phyloP scores from a whole-genome alignment of 2,797 vertebrate genomes.

The Sebastes alutus region DNA sequence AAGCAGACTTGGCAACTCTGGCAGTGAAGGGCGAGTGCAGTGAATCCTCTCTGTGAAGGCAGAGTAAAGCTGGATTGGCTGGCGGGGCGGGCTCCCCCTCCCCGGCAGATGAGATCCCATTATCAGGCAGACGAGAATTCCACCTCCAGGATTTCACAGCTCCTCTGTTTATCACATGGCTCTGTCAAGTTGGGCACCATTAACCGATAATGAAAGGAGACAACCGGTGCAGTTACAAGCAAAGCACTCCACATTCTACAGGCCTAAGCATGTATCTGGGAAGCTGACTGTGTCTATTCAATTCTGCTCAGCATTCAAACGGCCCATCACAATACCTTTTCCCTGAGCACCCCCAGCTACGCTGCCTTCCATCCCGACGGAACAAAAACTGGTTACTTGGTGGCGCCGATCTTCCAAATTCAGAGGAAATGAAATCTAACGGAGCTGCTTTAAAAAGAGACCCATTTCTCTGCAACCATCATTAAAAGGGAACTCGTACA shows the following conservation, averaged over 20 bases:
- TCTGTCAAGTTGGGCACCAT: slow-evolving; percentile 96
- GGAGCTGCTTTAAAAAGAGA: slow-evolving; percentile 16
- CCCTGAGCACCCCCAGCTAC: slow-evolving; percentile 59
- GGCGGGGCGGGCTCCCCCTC: slow-evolving; percentile 66
- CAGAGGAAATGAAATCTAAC: slow-evolving; percentile 50
- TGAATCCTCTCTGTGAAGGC: slow-evolving; percentile 65
- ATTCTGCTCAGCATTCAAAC: slow-evolving; percentile 82
- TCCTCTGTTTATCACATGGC: slow-evolving; percentile 94
- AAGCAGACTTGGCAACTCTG: too few species aligned
- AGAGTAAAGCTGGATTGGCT: slow-evolving; percentile 71
- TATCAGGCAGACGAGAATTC: slow-evolving; percentile 85
- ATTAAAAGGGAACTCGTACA: slow-evolving; percentile 39
- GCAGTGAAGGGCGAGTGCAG: slow-evolving; percentile 61
- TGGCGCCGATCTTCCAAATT: slow-evolving; percentile 32
- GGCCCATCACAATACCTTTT: slow-evolving; percentile 77
- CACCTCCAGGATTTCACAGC: slow-evolving; percentile 91
- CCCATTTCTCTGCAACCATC: slow-evolving; percentile 31
- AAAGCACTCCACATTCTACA: slow-evolving; percentile 89
- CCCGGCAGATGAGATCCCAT: slow-evolving; percentile 83
- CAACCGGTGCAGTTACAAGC: slow-evolving; percentile 92
- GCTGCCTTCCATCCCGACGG: slow-evolving; percentile 52
- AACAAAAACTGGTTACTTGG: slow-evolving; percentile 54
- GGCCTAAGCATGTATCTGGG: slow-evolving; percentile 91
- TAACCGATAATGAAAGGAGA: slow-evolving; percentile 98
- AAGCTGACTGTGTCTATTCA: slow-evolving; percentile 89